phyloP scores from a whole-genome alignment of 2,113 vertebrate genomes.

The Phalacrocorax aristotelis region DNA sequence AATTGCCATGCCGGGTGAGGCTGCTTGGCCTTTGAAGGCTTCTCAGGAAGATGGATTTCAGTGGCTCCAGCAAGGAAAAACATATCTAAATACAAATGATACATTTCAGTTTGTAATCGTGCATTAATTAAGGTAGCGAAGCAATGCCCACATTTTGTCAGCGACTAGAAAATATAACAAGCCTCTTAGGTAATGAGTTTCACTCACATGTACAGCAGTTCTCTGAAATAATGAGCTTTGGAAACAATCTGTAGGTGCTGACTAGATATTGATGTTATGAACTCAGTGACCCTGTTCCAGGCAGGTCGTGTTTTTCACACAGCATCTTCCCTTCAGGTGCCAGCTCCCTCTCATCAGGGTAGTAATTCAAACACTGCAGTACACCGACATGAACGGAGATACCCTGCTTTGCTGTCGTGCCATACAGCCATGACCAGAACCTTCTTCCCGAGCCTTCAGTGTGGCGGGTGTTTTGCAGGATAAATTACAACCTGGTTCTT shows the following conservation, averaged over 20 bases:
- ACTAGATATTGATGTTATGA: neutral
- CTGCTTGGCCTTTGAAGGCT: neutral
- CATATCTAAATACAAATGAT: neutral
- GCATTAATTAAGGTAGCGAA: slow-evolving; percentile 36
- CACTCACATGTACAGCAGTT: neutral
- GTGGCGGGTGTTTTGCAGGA: neutral
- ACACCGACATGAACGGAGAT: neutral
- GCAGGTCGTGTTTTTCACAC: neutral
- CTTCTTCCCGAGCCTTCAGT: neutral
- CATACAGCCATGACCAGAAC: neutral
- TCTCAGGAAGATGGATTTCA: neutral
- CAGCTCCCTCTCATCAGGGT: neutral
- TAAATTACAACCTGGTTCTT: neutral
- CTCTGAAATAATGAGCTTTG: slow-evolving; percentile 57
- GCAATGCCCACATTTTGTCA: slow-evolving; percentile 1
- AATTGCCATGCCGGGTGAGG: neutral
- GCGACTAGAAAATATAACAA: neutral
- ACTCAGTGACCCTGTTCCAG: neutral
- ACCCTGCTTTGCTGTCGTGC: neutral
- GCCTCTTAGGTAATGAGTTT: slow-evolving; percentile 48
- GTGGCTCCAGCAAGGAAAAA: neutral
- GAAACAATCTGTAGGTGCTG: neutral
- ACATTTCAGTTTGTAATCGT: neutral
- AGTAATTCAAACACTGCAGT: neutral
- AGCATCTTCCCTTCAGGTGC: neutral